These are phyloP conservation scores for Trachythela sp. DNA, from an alignment of 64 coral and sea anemone genomes.

Conservation along the genomic window DNA sequence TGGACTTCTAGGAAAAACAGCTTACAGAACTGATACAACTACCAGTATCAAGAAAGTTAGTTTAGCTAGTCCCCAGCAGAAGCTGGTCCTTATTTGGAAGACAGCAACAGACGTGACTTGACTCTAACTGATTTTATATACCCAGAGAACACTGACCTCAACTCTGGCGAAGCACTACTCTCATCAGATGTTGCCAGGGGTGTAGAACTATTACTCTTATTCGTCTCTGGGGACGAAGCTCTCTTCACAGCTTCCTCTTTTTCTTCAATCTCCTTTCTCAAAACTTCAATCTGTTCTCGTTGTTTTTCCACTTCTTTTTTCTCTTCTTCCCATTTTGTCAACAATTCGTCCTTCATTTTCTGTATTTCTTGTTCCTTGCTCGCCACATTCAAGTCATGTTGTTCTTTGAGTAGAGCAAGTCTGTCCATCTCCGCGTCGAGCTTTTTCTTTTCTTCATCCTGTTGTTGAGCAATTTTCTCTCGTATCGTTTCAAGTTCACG, in stretches of 20 bases:
- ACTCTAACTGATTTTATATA: no score
- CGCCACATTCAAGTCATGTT: conserved; percentile 76
- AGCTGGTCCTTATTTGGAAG: no score
- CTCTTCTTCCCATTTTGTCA: conserved; percentile 92
- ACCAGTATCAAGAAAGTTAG: no score
- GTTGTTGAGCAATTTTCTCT: background rate
- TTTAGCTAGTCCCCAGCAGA: no score
- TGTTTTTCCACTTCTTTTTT: conserved; percentile 80
- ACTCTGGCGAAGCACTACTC: background rate
- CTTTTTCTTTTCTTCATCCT: background rate
- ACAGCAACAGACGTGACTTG: no score
- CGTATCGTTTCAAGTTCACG: background rate
- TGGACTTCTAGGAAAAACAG: no score
- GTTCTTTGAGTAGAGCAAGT: conserved; percentile 69
- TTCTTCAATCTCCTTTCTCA: conserved; percentile 71
- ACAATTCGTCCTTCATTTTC: conserved; percentile 81
- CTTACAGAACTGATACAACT: no score
- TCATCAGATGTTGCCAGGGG: background rate
- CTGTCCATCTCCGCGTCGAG: conserved; percentile 71
- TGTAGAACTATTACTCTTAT: background rate
- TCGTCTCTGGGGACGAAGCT: background rate
- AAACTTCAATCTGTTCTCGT: conserved; percentile 79
- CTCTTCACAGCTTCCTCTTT: conserved; percentile 42
- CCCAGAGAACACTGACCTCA: background rate
- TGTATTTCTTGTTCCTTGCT: conserved; percentile 80